A percentile compares a stretch with the other conserved stretches of the same genome.
These are phyloP conservation scores for Tonatia bakeri DNA, from an alignment of 2,113 vertebrate genomes.

Conservation along the genomic window DNA sequence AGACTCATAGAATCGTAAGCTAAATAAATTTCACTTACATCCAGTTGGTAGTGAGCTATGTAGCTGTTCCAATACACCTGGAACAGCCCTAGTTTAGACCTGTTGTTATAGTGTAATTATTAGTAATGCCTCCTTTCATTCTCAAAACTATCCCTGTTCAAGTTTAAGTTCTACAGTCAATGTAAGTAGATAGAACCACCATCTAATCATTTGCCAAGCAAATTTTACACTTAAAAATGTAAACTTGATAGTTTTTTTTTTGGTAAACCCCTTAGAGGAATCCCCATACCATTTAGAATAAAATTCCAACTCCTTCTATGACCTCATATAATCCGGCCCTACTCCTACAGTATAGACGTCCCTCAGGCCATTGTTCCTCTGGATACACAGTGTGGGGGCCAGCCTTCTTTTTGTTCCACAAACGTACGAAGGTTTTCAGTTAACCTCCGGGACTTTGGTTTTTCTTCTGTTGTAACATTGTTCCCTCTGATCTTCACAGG, in stretches of 20 bases:
- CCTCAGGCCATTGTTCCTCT: neutral
- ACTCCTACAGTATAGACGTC: neutral
- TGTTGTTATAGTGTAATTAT: neutral
- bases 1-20: neutral
- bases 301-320: neutral
- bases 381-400: accelerated
- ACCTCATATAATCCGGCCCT: neutral
- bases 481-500: neutral
- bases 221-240: neutral
- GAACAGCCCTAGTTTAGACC: neutral
- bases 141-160: neutral
- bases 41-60: neutral
- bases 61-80: neutral
- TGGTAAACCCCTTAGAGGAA: neutral
- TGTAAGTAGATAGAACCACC: neutral
- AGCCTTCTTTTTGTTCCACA: neutral
- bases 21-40: neutral
- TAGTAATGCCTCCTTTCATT: neutral
- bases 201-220: neutral
- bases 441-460: neutral
- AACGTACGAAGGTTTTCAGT: neutral
- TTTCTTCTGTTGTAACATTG: neutral
- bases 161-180: neutral
- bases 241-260: neutral
- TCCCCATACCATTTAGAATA: neutral